phyloP scores from a whole-genome alignment of 2,113 vertebrate genomes.

The Pollimyrus isidori region DNA sequence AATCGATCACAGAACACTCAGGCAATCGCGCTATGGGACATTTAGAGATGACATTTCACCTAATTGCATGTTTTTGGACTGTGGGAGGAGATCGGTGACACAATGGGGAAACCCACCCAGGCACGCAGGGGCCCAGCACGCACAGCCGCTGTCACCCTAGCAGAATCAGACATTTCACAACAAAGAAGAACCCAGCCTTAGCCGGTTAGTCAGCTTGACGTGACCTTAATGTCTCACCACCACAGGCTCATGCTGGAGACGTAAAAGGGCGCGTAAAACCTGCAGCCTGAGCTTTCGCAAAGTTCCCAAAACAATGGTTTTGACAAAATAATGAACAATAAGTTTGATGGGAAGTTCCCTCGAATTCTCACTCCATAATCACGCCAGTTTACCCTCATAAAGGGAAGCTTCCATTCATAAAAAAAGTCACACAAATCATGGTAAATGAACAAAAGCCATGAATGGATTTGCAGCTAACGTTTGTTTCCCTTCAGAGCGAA shows the following conservation, averaged over 20 bases:
- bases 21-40: not conserved
- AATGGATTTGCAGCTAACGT: not conserved
- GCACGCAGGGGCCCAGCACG: not conserved
- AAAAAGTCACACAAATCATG: not conserved
- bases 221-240: not conserved
- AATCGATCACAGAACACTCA: not conserved
- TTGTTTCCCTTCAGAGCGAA: not conserved
- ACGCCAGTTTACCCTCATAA: not conserved
- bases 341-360: not conserved
- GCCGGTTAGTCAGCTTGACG: not conserved
- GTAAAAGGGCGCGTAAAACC: no score
- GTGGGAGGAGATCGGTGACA: not conserved
- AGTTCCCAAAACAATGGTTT: not conserved
- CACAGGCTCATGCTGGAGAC: not conserved
- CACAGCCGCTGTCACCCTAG: not conserved
- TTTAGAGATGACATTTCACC: not conserved
- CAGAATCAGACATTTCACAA: not conserved
- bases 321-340: not conserved
- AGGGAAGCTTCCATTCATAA: not conserved
- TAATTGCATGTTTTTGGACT: not conserved
- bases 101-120: not conserved
- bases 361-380: not conserved
- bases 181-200: not conserved
- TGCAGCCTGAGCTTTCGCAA: not conserved
- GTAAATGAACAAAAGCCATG: not conserved